Conservation (phyloP, 2,888 invertebrate genomes). For the Scelioninae gen. 1 region DNA sequence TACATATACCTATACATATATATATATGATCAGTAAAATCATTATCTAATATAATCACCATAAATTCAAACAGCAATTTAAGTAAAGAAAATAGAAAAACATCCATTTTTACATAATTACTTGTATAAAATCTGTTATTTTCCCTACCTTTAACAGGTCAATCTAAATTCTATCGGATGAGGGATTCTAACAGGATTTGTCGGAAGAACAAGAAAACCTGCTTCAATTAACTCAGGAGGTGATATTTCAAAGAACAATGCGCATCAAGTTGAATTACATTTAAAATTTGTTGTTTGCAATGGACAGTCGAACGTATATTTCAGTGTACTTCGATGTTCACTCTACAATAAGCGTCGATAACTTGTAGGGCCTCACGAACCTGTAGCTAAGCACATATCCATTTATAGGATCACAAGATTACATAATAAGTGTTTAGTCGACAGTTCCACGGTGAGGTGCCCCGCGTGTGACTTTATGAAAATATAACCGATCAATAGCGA, state of each 20-base stretch:
- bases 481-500: slow-evolving; percentile 45
- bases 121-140: too few relatives aligned
- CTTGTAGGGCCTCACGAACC: slow-evolving; percentile 61
- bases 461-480: slow-evolving; percentile 52
- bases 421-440: slow-evolving; percentile 62
- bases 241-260: slow-evolving; percentile 11
- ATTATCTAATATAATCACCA: too few relatives aligned
- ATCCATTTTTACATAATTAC: too few relatives aligned
- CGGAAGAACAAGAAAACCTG: too few relatives aligned
- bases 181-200: too few relatives aligned
- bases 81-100: too few relatives aligned
- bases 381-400: slow-evolving; percentile 51
- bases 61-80: too few relatives aligned
- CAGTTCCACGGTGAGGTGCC: slow-evolving; percentile 12
- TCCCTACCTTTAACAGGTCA: too few relatives aligned
- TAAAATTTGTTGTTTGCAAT: slow-evolving; percentile 4
- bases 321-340: background rate
- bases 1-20: too few relatives aligned
- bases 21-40: too few relatives aligned
- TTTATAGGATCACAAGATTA: slow-evolving; percentile 67
- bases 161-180: too few relatives aligned
- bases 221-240: background rate
- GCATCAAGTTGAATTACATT: slow-evolving; percentile 13
- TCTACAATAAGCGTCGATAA: slow-evolving; percentile 36
- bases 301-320: slow-evolving; percentile 26